phyloP scores from a whole-genome alignment of 2,888 invertebrate genomes.

The Choreutis nemorana region DNA sequence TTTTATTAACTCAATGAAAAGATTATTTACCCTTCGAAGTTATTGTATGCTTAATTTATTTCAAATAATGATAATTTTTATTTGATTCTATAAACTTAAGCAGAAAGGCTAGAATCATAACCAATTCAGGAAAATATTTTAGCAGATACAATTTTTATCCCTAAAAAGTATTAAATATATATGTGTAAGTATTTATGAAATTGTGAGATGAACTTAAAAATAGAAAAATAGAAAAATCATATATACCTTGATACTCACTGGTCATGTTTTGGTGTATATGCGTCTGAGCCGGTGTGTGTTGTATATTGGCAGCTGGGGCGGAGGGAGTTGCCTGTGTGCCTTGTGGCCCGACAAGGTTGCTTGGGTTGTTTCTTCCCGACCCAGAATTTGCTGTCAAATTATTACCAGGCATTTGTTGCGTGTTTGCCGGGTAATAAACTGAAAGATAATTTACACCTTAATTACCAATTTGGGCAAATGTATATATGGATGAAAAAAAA shows the following conservation, averaged over 20 bases:
- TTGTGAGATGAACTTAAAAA: too few relatives aligned
- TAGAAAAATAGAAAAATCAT: too few relatives aligned
- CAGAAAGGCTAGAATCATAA: too few relatives aligned
- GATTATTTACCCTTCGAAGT: too few relatives aligned
- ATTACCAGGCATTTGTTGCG: slow-evolving; percentile 46
- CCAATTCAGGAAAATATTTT: too few relatives aligned
- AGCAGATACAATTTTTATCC: too few relatives aligned
- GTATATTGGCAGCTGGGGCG: slow-evolving; percentile 33
- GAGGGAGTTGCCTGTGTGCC: slow-evolving; percentile 30
- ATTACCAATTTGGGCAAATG: not conserved
- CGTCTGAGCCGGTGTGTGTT: slow-evolving; percentile 31
- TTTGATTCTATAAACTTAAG: too few relatives aligned
- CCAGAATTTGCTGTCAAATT: slow-evolving; percentile 35
- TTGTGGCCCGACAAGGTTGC: slow-evolving; percentile 34
- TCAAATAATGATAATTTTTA: too few relatives aligned
- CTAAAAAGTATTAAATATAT: too few relatives aligned
- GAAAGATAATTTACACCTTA: slow-evolving; percentile 8
- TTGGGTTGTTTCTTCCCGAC: slow-evolving; percentile 25
- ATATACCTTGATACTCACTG: slow-evolving; percentile 25
- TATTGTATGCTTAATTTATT: too few relatives aligned
- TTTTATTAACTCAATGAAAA: too few relatives aligned
- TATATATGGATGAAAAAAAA: slow-evolving; percentile 2
- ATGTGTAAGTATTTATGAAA: too few relatives aligned
- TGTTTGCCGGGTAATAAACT: slow-evolving; percentile 45
- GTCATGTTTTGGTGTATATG: slow-evolving; percentile 45